Conservation (phyloP, 2,797 vertebrate species). For the Lepilemur septentrionalis region DNA sequence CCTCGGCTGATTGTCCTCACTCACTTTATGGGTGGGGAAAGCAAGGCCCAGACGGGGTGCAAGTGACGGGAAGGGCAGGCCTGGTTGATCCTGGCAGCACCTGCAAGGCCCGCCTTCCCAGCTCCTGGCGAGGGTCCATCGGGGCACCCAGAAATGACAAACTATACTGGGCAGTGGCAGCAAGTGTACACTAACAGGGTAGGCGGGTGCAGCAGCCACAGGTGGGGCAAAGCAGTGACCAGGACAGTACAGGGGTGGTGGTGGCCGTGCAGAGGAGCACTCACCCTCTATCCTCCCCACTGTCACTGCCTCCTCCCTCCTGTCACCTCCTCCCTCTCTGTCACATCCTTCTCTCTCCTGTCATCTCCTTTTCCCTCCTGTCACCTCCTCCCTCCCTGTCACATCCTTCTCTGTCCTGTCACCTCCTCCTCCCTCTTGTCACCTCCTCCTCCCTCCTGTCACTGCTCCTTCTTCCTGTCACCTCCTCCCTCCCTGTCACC, state of each 20-base stretch:
- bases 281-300: neutral
- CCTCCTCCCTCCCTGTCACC: too few species aligned
- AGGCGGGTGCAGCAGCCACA: neutral
- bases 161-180: neutral
- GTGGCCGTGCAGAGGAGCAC: neutral
- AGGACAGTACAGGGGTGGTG: neutral
- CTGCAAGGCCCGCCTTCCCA: neutral
- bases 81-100: too few species aligned
- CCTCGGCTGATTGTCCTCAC: neutral
- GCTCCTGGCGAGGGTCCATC: neutral
- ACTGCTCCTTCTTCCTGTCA: too few species aligned
- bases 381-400: neutral
- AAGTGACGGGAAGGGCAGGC: neutral
- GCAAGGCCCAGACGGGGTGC: neutral
- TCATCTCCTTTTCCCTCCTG: too few species aligned
- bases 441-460: too few species aligned
- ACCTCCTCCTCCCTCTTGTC: neutral
- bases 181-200: neutral
- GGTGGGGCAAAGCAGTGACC: neutral
- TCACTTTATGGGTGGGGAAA: neutral
- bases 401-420: too few species aligned
- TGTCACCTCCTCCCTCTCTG: too few species aligned
- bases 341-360: too few species aligned
- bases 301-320: neutral
- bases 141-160: neutral